These are phyloP conservation scores for Corythaeola cristata DNA, from an alignment of 2,113 vertebrate genomes.

Conservation along the genomic window DNA sequence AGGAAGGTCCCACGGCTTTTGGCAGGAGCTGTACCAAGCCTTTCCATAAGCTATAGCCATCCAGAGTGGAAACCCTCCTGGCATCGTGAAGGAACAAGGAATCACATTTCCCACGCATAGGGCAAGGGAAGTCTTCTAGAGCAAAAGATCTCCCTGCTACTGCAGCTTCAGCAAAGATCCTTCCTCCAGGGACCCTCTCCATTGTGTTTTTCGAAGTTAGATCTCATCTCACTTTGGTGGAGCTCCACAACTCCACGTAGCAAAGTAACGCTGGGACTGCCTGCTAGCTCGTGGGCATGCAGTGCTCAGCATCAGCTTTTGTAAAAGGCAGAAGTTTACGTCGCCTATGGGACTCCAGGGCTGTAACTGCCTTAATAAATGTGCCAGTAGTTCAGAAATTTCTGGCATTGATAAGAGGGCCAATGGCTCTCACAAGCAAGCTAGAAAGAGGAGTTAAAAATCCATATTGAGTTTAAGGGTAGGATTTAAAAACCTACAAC, in stretches of 20 bases:
- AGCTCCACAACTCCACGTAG: accelerated
- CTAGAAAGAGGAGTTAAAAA: not conserved
- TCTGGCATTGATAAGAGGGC: not conserved
- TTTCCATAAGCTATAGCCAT: not conserved
- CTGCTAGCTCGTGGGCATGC: not conserved
- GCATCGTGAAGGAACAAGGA: not conserved
- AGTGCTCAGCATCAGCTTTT: not conserved
- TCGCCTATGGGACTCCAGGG: not conserved
- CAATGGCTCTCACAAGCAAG: not conserved
- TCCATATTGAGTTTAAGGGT: not conserved
- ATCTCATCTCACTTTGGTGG: not conserved
- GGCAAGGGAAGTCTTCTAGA: not conserved
- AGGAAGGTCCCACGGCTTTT: not conserved
- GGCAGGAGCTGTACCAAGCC: not conserved
- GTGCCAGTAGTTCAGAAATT: not conserved
- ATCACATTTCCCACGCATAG: not conserved
- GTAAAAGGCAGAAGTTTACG: not conserved
- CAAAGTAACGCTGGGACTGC: not conserved
- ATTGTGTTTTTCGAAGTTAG: not conserved
- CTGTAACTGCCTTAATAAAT: not conserved
- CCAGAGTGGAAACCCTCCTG: not conserved
- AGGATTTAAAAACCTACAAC: not conserved
- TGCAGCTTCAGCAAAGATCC: not conserved
- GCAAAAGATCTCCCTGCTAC: not conserved
- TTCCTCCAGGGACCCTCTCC: not conserved